A percentile compares a stretch with the other conserved stretches of the same genome.
Conservation (phyloP, 2,113 vertebrate genomes). For the Piprites chloris region DNA sequence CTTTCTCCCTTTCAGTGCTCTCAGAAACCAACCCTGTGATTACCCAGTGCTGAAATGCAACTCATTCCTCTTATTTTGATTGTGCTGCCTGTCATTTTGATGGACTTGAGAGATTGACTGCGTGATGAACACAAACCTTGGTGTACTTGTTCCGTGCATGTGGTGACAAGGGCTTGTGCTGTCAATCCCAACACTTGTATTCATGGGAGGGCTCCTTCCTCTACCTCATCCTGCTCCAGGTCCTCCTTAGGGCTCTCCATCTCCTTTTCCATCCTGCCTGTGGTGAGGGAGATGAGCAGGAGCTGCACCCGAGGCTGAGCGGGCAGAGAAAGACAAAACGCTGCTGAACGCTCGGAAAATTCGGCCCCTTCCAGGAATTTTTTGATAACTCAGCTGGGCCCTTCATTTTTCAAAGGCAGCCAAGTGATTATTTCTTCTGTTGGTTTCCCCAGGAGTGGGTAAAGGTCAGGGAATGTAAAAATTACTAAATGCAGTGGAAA, state of each 20-base stretch:
- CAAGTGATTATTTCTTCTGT: background rate
- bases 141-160: background rate
- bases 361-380: background rate
- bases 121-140: background rate
- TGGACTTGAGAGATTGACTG: background rate
- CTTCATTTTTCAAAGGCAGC: background rate
- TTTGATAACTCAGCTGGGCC: background rate
- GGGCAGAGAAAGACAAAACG: background rate
- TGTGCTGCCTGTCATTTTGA: background rate
- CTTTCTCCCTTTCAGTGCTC: background rate
- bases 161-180: background rate
- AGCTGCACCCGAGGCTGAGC: background rate
- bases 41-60: background rate
- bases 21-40: background rate
- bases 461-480: background rate
- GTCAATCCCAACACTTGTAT: rapidly evolving
- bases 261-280: rapidly evolving
- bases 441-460: background rate
- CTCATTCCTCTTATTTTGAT: background rate
- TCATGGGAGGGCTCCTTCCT: background rate
- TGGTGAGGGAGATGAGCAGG: background rate
- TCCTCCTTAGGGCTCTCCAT: background rate
- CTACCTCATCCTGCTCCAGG: background rate
- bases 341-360: background rate
- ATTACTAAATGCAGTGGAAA: background rate